Percentiles rank a stretch among this genome's conserved stretches.
phyloP scores from a whole-genome alignment of 2,797 vertebrate species.

The Lepidocolaptes lacrymiger region DNA sequence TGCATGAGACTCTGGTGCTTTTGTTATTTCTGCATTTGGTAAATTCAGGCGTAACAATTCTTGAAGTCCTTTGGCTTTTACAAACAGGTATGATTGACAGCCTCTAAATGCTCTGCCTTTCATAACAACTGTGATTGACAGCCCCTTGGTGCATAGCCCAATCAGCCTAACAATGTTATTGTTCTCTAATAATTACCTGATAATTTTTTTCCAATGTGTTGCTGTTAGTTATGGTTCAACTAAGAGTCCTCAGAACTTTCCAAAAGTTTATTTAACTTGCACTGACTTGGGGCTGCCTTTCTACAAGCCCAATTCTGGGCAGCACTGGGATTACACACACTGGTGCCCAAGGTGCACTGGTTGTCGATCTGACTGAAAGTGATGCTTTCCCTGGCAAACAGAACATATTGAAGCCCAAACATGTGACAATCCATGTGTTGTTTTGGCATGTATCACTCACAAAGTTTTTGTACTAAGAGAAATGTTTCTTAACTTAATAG shows the following conservation, averaged over 20 bases:
- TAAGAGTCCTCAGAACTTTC: neutral
- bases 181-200: constrained; percentile 51
- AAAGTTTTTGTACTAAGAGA: neutral
- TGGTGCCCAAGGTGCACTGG: neutral
- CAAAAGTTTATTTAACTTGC: neutral
- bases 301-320: neutral
- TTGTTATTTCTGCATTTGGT: constrained; percentile 38
- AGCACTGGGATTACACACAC: neutral
- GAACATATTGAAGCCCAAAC: neutral
- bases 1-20: neutral
- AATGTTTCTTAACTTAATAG: neutral
- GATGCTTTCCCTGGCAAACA: neutral
- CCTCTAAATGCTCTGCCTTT: constrained; percentile 35
- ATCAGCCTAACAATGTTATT: constrained; percentile 33
- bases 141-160: constrained; percentile 11
- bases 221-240: neutral
- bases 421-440: neutral
- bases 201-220: neutral
- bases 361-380: neutral
- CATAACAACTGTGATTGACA: constrained; percentile 43
- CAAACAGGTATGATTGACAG: constrained; percentile 47
- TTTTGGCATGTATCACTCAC: neutral
- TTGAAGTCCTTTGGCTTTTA: neutral
- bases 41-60: neutral
- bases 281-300: neutral